These are phyloP conservation scores for Meloidogyne exigua DNA, from an alignment of 1,140 invertebrate genomes.

Conservation along the genomic window DNA sequence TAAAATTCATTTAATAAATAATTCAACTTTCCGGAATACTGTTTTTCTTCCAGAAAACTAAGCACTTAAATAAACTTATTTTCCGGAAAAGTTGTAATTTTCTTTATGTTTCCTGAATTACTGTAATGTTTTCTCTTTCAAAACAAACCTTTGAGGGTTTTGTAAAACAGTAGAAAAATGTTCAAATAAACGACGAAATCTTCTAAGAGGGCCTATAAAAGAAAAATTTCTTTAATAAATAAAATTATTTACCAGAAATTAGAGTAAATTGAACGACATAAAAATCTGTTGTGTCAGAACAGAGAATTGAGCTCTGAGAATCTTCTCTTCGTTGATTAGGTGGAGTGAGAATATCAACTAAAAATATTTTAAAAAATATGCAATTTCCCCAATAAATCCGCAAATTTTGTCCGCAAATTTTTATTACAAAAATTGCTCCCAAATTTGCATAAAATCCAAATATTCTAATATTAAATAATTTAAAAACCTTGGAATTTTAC, in stretches of 20 bases:
- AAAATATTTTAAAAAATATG: neutral
- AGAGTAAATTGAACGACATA: conserved; percentile 28
- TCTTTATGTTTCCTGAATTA: no score
- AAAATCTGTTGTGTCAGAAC: conserved; percentile 1
- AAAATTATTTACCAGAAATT: conserved; percentile 13
- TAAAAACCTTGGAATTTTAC: conserved; percentile 60
- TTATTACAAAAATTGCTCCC: no score
- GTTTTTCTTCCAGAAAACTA: no score
- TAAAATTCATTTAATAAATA: no score
- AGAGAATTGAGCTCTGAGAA: neutral
- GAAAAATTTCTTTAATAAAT: neutral
- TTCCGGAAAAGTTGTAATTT: no score
- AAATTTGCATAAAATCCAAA: neutral
- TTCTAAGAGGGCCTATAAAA: neutral
- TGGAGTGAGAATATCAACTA: conserved; percentile 21
- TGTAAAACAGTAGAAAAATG: conserved; percentile 32
- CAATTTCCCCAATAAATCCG: neutral
- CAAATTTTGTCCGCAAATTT: neutral
- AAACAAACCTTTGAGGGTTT: conserved; percentile 1
- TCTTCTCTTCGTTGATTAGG: conserved; percentile 14
- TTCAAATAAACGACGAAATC: conserved; percentile 22
- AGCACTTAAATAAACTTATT: no score
- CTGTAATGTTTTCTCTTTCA: neutral
- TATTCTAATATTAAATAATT: neutral
- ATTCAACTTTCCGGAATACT: no score